Base-by-base conservation (phyloP, 2,888 invertebrate species). In the Melieria picta region DNA sequence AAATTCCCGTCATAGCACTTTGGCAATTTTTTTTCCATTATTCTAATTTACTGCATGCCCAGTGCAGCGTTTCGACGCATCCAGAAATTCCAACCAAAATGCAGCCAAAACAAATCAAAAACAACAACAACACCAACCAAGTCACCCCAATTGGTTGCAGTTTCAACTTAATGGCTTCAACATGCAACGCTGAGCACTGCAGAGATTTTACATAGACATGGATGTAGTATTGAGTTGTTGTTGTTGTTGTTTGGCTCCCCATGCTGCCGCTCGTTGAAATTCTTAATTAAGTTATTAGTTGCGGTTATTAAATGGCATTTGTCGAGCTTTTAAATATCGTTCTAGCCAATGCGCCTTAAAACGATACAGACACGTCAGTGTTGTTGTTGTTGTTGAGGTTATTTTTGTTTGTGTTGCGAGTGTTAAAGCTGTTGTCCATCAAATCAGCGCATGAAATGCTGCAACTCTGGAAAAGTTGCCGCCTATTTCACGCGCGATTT, bases 211-310 rank as follows among this genome's bases (percentile, higher is more conserved):
- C 16, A 46, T 52, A 11, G 42, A 45, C 45, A 42, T 42, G n/a
- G 5, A 7, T 48, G 4, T 47, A 45, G 46, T 7, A 30, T 11
- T 46, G 16, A 11, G 4, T 6, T 43, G 60, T 60, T n/a, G n/a
- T 30, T 67, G 50, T 67, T n/a, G 13, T 47, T 43, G n/a, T 7
- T n/a, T 2, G 42, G 58, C 58, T 42, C 30, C 58, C 48, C 46
- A 9, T 45, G 16, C 45, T 52, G 16, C n/a, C 7, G 4, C 45
- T 43, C 4, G n/a, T 56, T 56, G 50, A 42, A 48, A 56, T 79
- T 82, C 81, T 81, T 79, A 82, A 82, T 82, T 82, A 81, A 82
- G 82, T 80, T 80, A 82, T 82, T 82, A 82, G 82, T 82, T 82
- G 81, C 78, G 80, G 77, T 60, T 79, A 74, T 67, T 73, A 71